A percentile compares a stretch with the other conserved stretches of the same genome.
Evolutionary conservation across 2,797 vertebrate genomes (phyloP).

Genomic region (Enteromius mattozi): DNA sequence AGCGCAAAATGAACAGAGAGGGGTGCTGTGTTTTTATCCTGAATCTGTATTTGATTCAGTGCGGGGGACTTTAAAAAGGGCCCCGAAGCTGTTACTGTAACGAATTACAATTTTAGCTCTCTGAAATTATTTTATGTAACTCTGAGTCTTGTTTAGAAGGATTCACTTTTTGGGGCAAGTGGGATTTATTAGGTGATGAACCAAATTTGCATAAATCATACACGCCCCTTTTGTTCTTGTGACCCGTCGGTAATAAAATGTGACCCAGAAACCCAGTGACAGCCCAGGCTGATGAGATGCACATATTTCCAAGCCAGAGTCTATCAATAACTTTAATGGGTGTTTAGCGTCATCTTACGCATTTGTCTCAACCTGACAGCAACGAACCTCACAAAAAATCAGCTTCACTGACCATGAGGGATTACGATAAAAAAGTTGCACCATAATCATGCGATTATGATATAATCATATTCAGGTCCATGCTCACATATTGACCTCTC

Average conservation of each 20-base stretch:
- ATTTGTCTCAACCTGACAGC: not conserved
- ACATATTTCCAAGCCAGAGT: not conserved
- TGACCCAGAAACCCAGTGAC: conserved; percentile 28
- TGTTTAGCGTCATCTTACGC: not conserved
- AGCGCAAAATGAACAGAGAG: conserved; percentile 22
- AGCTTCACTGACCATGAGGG: conserved; percentile 25
- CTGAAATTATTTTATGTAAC: conserved; percentile 1
- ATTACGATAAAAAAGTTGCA: conserved; percentile 32
- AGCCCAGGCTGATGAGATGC: not conserved
- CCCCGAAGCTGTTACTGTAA: not conserved
- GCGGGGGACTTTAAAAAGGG: not conserved
- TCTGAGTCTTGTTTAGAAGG: conserved; percentile 3
- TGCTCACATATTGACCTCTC: conserved; percentile 9
- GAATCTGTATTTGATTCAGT: not conserved
- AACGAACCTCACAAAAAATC: not conserved
- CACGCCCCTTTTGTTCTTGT: not conserved
- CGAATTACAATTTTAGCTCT: not conserved
- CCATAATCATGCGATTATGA: conserved; percentile 35
- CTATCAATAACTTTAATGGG: conserved; percentile 30
- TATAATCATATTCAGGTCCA: conserved; percentile 35
- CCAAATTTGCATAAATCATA: conserved; percentile 2
- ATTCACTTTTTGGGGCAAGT: conserved; percentile 23
- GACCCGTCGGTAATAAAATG: conserved; percentile 10
- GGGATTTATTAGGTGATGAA: conserved; percentile 19
- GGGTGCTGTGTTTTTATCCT: conserved; percentile 34